Evolutionary conservation across 2,797 vertebrate genomes (phyloP), one percentile per base, ranked within the genome.

Genomic region (Cygnus olor): DNA sequence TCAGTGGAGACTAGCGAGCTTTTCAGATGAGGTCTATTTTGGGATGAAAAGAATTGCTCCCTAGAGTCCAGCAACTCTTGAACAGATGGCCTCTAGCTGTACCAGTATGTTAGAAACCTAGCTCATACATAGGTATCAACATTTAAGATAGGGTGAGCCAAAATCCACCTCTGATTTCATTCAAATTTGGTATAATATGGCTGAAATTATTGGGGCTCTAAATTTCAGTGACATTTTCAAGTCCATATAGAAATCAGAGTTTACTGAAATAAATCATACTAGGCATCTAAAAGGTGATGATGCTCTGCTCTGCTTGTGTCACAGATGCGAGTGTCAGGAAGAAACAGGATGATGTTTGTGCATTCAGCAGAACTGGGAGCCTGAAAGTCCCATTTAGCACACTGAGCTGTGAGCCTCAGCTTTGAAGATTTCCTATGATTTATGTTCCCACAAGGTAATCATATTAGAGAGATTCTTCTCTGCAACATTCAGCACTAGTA

Each of bases 391-490:
- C 3, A 1, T 58, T 58, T 36, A 45, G 4, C 6, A 63, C 36
- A 19, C 16, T 19, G 5, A 38, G 27, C 60, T 6, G 7, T 13
- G 25, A 63, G 61, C 61, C 38, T 80, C 73, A n/a, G 25, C 77
- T 92, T 90, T 77, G 77, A 70, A 82, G 74, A 38, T 71, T 93
- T 77, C 9, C 20, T n/a, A 78, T 28, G 60, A 40, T 2, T 73
- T 64, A 64, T 95, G 56, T 81, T 53, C 73, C 77, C 88, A 30
- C 34, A 49, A 68, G 57, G 57, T 95, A 90, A 92, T 90, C 68
- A 53, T 57, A 71, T 84, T 91, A 91, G 80, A 85, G 27, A 88
- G 83, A 77, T 94, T 91, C 88, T 95, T 72, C 70, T 60, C 80
- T 71, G 68, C 13, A 19, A 51, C 0, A 0, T 22, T 84, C 70